Percentiles rank a stretch among this genome's conserved stretches.
These are phyloP conservation scores for Pteromalus puparum DNA, from an alignment of 1,140 invertebrate genomes.

Conservation along the genomic window DNA sequence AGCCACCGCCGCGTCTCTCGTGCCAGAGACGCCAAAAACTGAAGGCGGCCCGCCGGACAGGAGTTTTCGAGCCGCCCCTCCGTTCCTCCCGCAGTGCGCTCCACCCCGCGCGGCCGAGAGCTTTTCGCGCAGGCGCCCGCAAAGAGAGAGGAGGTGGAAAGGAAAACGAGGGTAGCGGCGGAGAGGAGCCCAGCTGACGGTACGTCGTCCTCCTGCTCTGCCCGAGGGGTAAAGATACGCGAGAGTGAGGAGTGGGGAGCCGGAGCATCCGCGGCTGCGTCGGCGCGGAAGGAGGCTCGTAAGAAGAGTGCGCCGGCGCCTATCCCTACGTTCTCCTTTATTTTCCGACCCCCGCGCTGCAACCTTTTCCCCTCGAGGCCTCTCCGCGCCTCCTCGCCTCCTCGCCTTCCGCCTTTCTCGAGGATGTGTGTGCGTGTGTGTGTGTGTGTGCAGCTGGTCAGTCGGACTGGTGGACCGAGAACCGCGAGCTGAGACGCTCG, in stretches of 20 bases:
- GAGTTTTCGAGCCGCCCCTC: conserved; percentile 48
- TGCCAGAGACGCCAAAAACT: conserved; percentile 49
- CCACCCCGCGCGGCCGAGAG: not conserved
- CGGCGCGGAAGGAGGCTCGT: conserved; percentile 51
- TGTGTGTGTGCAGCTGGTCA: not conserved
- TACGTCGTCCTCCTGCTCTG: conserved; percentile 12
- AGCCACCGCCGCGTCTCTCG: conserved; percentile 2
- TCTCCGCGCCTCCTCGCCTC: too few relatives aligned
- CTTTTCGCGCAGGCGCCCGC: conserved; percentile 33
- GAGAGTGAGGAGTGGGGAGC: conserved; percentile 23
- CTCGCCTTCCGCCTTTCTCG: conserved; percentile 24
- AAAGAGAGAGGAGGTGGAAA: conserved; percentile 6
- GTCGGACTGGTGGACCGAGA: not conserved
- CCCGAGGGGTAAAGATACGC: conserved; percentile 40
- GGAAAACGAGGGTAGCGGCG: conserved; percentile 30
- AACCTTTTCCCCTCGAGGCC: conserved; percentile 47
- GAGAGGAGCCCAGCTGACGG: not conserved
- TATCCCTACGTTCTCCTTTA: conserved; percentile 36
- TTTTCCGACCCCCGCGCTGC: conserved; percentile 36
- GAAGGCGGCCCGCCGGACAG: conserved; percentile 50
- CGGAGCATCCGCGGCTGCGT: conserved; percentile 23
- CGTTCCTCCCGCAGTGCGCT: not conserved
- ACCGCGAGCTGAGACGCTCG: not conserved
- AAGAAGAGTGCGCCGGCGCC: conserved; percentile 45
- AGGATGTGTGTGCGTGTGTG: not conserved